Evolutionary conservation across 2,113 vertebrate species (phyloP).

Genomic region (Actenoides lindsayi): DNA sequence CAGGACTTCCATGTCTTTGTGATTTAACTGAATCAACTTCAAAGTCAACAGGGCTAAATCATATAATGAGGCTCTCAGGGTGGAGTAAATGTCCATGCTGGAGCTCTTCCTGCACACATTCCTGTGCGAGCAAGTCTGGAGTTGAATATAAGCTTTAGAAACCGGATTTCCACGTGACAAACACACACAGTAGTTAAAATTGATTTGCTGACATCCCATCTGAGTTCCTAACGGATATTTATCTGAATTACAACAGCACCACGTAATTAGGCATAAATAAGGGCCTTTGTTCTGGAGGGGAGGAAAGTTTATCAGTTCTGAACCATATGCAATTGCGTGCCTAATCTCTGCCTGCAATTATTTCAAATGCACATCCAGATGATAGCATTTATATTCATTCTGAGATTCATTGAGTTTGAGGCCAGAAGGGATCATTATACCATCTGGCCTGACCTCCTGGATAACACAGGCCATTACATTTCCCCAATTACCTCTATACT

Average conservation of each 20-base stretch:
- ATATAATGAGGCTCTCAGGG: background rate
- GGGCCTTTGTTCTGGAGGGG: conserved; percentile 10
- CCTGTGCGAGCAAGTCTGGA: background rate
- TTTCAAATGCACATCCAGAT: conserved; percentile 57
- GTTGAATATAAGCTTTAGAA: background rate
- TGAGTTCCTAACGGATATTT: background rate
- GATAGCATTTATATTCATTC: conserved; percentile 58
- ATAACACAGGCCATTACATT: conserved; percentile 61
- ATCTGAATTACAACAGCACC: conserved; percentile 30
- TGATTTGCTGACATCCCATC: conserved; percentile 10
- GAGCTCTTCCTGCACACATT: background rate
- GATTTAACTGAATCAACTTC: background rate
- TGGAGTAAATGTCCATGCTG: background rate
- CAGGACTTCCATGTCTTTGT: background rate
- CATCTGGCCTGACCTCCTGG: conserved; percentile 68
- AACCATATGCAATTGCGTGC: conserved; percentile 53
- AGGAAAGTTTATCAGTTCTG: conserved; percentile 41
- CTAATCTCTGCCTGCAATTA: conserved; percentile 64
- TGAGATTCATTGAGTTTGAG: conserved; percentile 40
- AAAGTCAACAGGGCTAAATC: background rate
- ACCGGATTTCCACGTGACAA: background rate
- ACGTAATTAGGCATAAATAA: conserved; percentile 46
- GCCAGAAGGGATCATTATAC: conserved; percentile 63
- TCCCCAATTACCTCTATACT: conserved; percentile 50
- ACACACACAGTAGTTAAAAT: background rate